Evolutionary conservation across 2,113 vertebrate genomes (phyloP).

Genomic region (Muscicapa adusta): DNA sequence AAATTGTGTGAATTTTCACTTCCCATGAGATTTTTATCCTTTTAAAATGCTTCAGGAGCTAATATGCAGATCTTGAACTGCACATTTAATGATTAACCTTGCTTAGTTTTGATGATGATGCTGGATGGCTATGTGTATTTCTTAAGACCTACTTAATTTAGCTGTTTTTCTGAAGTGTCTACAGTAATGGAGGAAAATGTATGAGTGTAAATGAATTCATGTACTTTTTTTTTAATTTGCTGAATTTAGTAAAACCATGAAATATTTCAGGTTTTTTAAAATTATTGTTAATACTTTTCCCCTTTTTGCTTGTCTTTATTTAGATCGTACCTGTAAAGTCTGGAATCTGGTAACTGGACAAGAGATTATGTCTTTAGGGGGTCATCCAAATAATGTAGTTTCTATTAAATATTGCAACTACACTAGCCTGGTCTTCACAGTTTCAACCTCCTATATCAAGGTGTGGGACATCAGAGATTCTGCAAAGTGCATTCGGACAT

Average conservation of each 20-base stretch:
- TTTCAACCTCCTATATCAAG: slow-evolving; percentile 93
- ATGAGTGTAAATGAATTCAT: background rate
- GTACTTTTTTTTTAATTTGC: background rate
- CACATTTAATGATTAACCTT: background rate
- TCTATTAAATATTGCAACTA: slow-evolving; percentile 91
- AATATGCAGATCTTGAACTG: background rate
- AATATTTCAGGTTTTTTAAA: background rate
- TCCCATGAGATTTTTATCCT: background rate
- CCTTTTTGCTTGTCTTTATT: background rate
- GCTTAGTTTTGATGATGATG: background rate
- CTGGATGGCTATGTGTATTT: background rate
- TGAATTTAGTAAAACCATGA: background rate
- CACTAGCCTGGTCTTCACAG: slow-evolving; percentile 94
- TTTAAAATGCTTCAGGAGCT: background rate
- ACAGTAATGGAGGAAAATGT: background rate
- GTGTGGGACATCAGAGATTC: slow-evolving; percentile 98
- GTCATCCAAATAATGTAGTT: slow-evolving; percentile 88
- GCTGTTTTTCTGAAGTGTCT: background rate
- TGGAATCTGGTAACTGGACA: slow-evolving; percentile 99
- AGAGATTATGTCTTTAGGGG: slow-evolving; percentile 93
- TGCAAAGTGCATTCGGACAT: slow-evolving; percentile 91
- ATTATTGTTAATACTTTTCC: background rate
- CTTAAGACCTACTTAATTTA: background rate
- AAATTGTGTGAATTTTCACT: background rate
- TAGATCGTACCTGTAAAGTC: slow-evolving; percentile 98